These are phyloP conservation scores for Sicus ferrugineus DNA, from an alignment of 2,888 invertebrate genomes.

Conservation along the genomic window DNA sequence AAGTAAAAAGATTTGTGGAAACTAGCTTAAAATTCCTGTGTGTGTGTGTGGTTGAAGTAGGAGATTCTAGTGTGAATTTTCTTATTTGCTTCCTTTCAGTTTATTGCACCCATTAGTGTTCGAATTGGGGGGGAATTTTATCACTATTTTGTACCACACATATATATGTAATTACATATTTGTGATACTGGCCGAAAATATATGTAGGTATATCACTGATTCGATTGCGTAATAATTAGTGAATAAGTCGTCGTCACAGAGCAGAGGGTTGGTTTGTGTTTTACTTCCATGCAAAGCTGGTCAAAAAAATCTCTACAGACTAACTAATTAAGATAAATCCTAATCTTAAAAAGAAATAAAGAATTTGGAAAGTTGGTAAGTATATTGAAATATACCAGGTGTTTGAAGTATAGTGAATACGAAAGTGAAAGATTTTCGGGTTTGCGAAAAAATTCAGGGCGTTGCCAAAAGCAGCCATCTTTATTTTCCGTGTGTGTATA, in stretches of 20 bases:
- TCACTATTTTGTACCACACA: not conserved
- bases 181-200: conserved; percentile 1
- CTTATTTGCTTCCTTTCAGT: not conserved
- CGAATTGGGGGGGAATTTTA: not conserved
- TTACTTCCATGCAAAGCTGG: not conserved
- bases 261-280: not conserved
- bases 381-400: conserved; percentile 8
- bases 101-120: not conserved
- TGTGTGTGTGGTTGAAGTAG: not conserved
- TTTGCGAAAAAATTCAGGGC: not conserved
- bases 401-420: not conserved
- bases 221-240: conserved; percentile 21
- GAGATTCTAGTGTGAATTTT: not conserved
- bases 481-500: no score
- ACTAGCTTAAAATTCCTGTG: not conserved
- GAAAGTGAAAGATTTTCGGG: not conserved
- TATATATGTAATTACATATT: not conserved
- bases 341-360: no score
- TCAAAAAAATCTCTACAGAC: not conserved
- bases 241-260: not conserved
- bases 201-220: conserved; percentile 20
- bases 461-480: conserved; percentile 16
- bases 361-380: conserved; percentile 11
- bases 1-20: not conserved
- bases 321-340: not conserved